These are phyloP conservation scores for Gymnodraco acuticeps DNA, from an alignment of 2,797 vertebrate genomes.

Conservation along the genomic window DNA sequence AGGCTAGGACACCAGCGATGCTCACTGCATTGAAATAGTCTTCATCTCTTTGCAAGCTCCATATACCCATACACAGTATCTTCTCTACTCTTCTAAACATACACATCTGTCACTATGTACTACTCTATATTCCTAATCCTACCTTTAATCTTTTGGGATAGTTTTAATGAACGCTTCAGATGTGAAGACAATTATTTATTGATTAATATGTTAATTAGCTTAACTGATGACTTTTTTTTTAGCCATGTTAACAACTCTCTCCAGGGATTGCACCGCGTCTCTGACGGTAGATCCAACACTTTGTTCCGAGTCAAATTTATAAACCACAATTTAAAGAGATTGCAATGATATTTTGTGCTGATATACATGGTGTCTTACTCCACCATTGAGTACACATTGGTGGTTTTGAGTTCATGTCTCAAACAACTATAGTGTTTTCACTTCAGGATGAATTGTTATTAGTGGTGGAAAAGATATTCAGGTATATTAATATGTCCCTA, in stretches of 20 bases:
- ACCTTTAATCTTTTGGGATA: constrained; percentile 3
- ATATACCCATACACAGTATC: neutral
- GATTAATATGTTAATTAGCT: constrained; percentile 34
- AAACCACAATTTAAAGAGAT: neutral
- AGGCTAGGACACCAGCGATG: constrained; percentile 66
- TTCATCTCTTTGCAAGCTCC: constrained; percentile 33
- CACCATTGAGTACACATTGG: neutral
- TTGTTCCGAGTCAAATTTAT: neutral
- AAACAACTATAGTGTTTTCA: neutral
- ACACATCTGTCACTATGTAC: neutral
- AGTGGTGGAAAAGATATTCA: no score
- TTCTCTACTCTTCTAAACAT: constrained; percentile 1
- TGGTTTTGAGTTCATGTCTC: no score
- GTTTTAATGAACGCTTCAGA: constrained; percentile 33
- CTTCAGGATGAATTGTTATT: neutral
- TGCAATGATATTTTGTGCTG: neutral
- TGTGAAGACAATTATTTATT: constrained; percentile 26
- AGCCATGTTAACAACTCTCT: neutral
- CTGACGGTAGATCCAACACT: neutral
- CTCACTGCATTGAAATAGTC: constrained; percentile 64
- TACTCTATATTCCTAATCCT: constrained; percentile 8
- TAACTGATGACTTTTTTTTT: constrained; percentile 16
- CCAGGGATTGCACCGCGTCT: neutral
- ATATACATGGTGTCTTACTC: neutral
- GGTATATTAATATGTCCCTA: no score